Percentiles rank a stretch among this genome's conserved stretches.
Conservation (phyloP, 2,888 invertebrate genomes). For the Athrips mouffetella region DNA sequence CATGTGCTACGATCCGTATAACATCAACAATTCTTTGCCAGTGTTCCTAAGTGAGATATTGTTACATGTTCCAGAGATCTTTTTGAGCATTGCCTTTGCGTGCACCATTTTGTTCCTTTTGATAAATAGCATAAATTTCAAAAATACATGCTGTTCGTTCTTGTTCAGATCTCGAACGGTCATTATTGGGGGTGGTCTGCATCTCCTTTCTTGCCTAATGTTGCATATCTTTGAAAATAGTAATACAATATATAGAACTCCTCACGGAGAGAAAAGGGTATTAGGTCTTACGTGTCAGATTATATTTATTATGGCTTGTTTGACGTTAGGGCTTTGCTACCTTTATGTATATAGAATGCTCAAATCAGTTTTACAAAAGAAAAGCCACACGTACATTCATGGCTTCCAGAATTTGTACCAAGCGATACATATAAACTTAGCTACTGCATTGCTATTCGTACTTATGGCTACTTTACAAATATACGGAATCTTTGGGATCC, state of each 20-base stretch:
- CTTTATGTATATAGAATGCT: constrained; percentile 89
- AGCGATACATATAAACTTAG: constrained; percentile 93
- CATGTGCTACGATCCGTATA: constrained; percentile 94
- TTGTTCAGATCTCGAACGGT: constrained; percentile 88
- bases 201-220: constrained; percentile 88
- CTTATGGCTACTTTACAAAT: constrained; percentile 90
- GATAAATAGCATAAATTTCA: constrained; percentile 87
- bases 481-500: constrained; percentile 81
- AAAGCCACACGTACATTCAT: constrained; percentile 88
- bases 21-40: constrained; percentile 88
- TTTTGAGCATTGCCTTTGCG: constrained; percentile 93
- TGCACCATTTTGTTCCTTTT: constrained; percentile 91
- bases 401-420: constrained; percentile 89
- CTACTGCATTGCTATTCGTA: constrained; percentile 90
- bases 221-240: constrained; percentile 87
- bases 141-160: constrained; percentile 82
- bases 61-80: constrained; percentile 90
- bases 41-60: constrained; percentile 88
- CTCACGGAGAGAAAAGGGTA: constrained; percentile 77
- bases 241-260: constrained; percentile 67
- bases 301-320: constrained; percentile 90
- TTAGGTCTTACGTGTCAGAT: constrained; percentile 89
- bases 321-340: constrained; percentile 90
- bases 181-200: constrained; percentile 86
- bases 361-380: constrained; percentile 84